phyloP scores from a whole-genome alignment of 2,888 invertebrate species.

The Monochamus alternatus region DNA sequence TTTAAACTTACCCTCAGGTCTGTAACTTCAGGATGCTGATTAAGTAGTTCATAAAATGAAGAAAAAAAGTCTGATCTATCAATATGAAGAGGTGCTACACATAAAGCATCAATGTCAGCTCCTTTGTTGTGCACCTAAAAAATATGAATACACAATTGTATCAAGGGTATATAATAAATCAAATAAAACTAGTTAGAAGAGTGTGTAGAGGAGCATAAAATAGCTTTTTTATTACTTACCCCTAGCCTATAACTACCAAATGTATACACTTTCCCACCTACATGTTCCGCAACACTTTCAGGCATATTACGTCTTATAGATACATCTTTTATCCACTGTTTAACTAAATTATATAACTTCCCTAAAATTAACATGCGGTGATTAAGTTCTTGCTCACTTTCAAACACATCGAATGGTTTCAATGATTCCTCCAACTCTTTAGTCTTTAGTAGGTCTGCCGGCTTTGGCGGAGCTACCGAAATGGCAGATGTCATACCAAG shows the following conservation, averaged over 20 bases:
- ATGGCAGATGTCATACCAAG: slow-evolving; percentile 97
- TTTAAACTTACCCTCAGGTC: slow-evolving; percentile 79
- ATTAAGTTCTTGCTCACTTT: slow-evolving; percentile 90
- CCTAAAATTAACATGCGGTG: slow-evolving; percentile 90
- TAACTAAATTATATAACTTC: slow-evolving; percentile 91
- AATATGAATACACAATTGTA: background rate
- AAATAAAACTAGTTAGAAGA: too few relatives aligned
- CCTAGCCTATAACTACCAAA: slow-evolving; percentile 98
- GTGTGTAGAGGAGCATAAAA: too few relatives aligned
- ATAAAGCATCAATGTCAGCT: slow-evolving; percentile 98
- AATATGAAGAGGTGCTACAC: slow-evolving; percentile 97
- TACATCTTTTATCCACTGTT: slow-evolving; percentile 94
- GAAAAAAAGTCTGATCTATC: slow-evolving; percentile 94
- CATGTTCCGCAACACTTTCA: slow-evolving; percentile 88
- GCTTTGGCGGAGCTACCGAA: slow-evolving; percentile 88
- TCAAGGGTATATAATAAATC: background rate
- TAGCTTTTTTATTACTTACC: slow-evolving; percentile 71
- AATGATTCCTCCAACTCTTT: slow-evolving; percentile 85
- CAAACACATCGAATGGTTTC: slow-evolving; percentile 90
- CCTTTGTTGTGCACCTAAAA: slow-evolving; percentile 91
- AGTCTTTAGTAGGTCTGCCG: slow-evolving; percentile 83
- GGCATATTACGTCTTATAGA: slow-evolving; percentile 95
- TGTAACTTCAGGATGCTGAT: slow-evolving; percentile 88
- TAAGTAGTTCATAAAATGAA: slow-evolving; percentile 94
- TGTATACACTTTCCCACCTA: slow-evolving; percentile 99